phyloP scores from a whole-genome alignment of 2,888 invertebrate species.

The Chaitophorus viminalis region DNA sequence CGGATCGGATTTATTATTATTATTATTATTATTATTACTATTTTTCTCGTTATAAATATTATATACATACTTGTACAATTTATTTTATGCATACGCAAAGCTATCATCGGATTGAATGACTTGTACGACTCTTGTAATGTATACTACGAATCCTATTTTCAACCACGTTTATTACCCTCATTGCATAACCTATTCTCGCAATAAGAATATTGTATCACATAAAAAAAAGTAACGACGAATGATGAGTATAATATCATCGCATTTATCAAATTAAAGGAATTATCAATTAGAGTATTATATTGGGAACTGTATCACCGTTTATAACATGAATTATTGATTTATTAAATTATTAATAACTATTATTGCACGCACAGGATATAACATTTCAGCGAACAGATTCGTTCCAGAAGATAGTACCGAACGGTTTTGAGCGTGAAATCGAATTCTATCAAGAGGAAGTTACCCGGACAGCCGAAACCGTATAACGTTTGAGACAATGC shows the following conservation, averaged over 20 bases:
- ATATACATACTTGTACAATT: background rate
- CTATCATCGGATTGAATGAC: background rate
- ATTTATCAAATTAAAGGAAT: no score
- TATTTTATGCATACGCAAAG: background rate
- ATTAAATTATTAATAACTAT: no score
- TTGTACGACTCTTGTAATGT: background rate
- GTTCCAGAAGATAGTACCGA: background rate
- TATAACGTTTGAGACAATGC: no score
- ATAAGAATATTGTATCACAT: no score
- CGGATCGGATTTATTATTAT: constrained; percentile 33
- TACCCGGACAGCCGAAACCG: no score
- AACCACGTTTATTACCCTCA: background rate
- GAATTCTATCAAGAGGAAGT: no score
- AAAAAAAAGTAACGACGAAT: no score
- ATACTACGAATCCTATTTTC: background rate
- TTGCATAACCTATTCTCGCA: background rate
- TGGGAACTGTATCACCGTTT: no score
- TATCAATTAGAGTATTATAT: no score
- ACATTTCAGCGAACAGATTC: background rate
- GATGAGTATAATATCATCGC: no score
- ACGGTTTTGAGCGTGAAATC: background rate
- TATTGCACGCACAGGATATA: no score
- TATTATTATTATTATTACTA: background rate
- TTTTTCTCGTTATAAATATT: background rate
- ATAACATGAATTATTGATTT: no score